Evolutionary conservation across 1,140 invertebrate species (phyloP), one percentile per base, ranked within the genome.

Genomic region (Lycorma delicatula): DNA sequence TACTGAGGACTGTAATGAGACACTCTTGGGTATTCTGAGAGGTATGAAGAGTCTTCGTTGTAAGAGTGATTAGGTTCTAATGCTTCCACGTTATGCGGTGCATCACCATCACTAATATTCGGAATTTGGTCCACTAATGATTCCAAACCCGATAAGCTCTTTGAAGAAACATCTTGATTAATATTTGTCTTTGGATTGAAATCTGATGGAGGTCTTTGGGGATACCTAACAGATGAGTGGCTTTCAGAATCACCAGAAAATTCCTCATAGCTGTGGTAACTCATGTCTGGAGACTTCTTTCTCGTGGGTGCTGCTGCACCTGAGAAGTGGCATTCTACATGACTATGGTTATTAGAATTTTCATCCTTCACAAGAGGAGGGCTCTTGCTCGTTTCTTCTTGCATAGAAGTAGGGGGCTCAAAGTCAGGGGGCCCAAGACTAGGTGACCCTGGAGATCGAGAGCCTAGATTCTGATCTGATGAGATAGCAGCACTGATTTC

Each of bases 81-180:
- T 16, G 57, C 54, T 49, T 60, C 61, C 16, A 59, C 60, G 60
- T 55, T 54, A 47, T 63, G 59, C 23, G 59, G 56, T 47, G 70
- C 56, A 22, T 77, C 81, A 25, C 76, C 81, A 55, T 90, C 88
- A 41, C 84, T 81, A 70, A 92, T 87, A 63, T 87, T 88, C 6
- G 90, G 90, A 70, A 93, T 93, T 76, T 93, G 90, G 74, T 93
- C 89, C 20, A 93, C 90, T 9, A 93, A 74, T 16, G 88, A 92
- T 72, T 93, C 90, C 3, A 93, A 75, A 29, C 89, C 89, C 7
- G 88, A 91, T n/a, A 93, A 74, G 66, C 87, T 91, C 70, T 92
- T 92, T 1, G 87, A 84, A 2, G 89, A 81, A 1, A 92, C 85
- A 72, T 92, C 89, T 64, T 87, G 81, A 25, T 64, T 66, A 29